Evolutionary conservation across 2,113 vertebrate species (phyloP).

Genomic region (Ifrita kowaldi): DNA sequence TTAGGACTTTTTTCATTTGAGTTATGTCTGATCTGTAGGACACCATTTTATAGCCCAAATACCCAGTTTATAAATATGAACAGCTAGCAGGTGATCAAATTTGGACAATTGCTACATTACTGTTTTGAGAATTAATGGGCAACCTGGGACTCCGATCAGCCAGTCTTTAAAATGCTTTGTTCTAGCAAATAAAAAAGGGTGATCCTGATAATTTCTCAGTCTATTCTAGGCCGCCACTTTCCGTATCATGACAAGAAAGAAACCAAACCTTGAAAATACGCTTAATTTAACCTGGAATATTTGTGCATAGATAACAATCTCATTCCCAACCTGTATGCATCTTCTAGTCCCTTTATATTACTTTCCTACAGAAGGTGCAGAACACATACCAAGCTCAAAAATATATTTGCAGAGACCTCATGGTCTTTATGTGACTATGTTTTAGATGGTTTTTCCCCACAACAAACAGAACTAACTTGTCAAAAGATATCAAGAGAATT

Average conservation of each 20-base stretch:
- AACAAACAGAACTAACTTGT: neutral
- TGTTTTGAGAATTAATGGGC: neutral
- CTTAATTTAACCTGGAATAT: neutral
- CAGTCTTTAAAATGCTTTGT: neutral
- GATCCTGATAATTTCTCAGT: neutral
- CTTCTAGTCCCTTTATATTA: neutral
- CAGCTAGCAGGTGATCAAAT: neutral
- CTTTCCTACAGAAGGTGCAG: neutral
- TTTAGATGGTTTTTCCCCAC: neutral
- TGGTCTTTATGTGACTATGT: neutral
- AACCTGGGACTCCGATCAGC: neutral
- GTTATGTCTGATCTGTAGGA: neutral
- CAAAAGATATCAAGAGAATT: neutral
- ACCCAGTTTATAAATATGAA: neutral
- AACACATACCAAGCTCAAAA: neutral
- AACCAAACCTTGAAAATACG: neutral
- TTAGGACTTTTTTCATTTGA: neutral
- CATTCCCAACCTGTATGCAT: neutral
- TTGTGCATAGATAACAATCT: neutral
- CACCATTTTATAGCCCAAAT: neutral
- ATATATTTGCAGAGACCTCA: neutral
- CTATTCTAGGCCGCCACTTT: neutral
- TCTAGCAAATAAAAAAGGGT: neutral
- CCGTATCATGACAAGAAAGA: neutral
- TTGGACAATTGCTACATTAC: neutral